Percentiles rank a stretch among this genome's conserved stretches.
These are phyloP conservation scores for Anticlea derivata DNA, from an alignment of 2,888 invertebrate genomes.

Conservation along the genomic window DNA sequence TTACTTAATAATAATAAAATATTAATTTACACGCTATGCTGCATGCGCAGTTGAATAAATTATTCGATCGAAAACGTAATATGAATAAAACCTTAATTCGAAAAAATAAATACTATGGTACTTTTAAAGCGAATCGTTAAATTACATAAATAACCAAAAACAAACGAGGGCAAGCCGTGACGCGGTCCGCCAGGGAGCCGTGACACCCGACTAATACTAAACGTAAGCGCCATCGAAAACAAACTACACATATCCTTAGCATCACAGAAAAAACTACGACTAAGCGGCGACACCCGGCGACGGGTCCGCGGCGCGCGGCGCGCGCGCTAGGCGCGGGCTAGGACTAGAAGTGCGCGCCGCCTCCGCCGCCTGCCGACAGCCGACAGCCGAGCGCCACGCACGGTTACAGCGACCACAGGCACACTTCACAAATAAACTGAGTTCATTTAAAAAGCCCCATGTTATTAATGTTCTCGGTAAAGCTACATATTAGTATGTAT, in stretches of 20 bases:
- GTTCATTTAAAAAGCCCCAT: too few relatives aligned
- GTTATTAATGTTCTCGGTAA: too few relatives aligned
- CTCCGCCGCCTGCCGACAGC: neutral
- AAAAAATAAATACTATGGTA: constrained; percentile 77
- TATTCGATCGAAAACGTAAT: constrained; percentile 54
- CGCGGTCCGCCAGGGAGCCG: constrained; percentile 19
- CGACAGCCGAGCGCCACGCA: too few relatives aligned
- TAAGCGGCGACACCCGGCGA: constrained; percentile 47
- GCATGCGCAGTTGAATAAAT: constrained; percentile 56
- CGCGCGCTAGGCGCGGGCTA: constrained; percentile 30
- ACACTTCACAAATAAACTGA: too few relatives aligned
- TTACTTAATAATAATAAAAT: constrained; percentile 39
- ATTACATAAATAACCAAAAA: constrained; percentile 52
- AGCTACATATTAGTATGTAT: too few relatives aligned
- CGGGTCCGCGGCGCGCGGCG: constrained; percentile 31
- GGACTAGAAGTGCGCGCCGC: constrained; percentile 21
- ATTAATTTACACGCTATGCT: constrained; percentile 50
- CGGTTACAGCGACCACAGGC: too few relatives aligned
- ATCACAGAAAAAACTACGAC: constrained; percentile 75
- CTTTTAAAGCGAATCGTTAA: constrained; percentile 73
- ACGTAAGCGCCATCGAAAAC: constrained; percentile 57
- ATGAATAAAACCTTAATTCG: constrained; percentile 61
- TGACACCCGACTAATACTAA: constrained; percentile 47
- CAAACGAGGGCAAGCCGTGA: constrained; percentile 34
- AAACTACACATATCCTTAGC: constrained; percentile 66